Evolutionary conservation across 2,113 vertebrate species (phyloP), one percentile per base, ranked within the genome.

Genomic region (Rhombomys opimus): DNA sequence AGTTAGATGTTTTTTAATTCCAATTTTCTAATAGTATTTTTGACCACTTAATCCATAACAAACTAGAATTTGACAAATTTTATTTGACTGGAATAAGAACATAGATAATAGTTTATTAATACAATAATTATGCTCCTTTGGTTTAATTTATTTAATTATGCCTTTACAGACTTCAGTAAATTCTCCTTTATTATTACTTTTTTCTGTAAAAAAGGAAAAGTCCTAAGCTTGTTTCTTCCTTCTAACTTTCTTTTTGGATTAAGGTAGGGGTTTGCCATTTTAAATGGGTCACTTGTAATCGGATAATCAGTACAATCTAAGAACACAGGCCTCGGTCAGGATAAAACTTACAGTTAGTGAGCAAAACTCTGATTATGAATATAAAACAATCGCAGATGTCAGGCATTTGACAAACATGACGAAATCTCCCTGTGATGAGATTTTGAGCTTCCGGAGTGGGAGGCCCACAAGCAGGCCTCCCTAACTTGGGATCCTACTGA

Each of bases 1-100:
- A 87, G 63, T 94, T 61, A 94, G 65, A 91, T 97, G 92, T 93
- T 97, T 97, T 94, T 96, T 84, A 94, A 88, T 92, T 77, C 95
- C 13, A 87, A 90, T 86, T 94, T 96, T 98, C 76, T 76, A 93
- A 87, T 12, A 68, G 46, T 61, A 78, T 95, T 95, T 97, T 92
- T 89, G 92, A 97, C 92, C 73, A 95, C 76, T 67, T 95, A 92
- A 95, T 46, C 77, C 23, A 84, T 65, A 50, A 82, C 25, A 90
- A 97, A 89, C 80, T 59, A 57, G 41, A 87, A 89, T 80, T 67
- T 85, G 67, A 61, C 82, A 87, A 87, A 50, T 90, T 94, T 46
- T 67, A 90, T 92, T 80, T 87, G 54, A 89, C 38, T 86, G 78
- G n/a, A 94, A 95, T 38, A 68, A 94, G 59, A 92, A 93, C 46